A percentile compares a stretch with the other conserved stretches of the same genome.
phyloP scores from a whole-genome alignment of 2,797 vertebrate genomes.

The Pogoniulus pusillus region DNA sequence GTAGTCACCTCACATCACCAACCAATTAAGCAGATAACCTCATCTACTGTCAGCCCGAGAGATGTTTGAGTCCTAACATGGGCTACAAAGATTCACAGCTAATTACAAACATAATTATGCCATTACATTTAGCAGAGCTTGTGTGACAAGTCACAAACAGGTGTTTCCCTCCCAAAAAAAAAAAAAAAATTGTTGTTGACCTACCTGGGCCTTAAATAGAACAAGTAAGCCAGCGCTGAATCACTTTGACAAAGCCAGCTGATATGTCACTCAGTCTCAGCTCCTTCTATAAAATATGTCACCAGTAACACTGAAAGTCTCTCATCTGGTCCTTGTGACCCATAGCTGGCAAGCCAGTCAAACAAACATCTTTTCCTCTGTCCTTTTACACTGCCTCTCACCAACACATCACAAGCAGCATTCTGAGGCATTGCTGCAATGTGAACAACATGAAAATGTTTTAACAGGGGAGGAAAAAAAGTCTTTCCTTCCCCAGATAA shows the following conservation, averaged over 20 bases:
- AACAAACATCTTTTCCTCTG: neutral
- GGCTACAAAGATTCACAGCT: neutral
- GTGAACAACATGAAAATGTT: neutral
- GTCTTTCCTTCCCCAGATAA: neutral
- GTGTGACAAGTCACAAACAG: neutral
- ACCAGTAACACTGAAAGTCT: neutral
- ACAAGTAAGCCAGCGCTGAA: neutral
- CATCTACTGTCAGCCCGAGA: neutral
- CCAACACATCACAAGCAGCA: neutral
- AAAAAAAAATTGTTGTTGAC: neutral
- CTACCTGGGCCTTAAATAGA: neutral
- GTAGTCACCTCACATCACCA: neutral
- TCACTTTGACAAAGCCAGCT: neutral
- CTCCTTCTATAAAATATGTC: neutral
- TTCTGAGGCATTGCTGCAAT: neutral
- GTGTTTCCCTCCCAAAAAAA: neutral
- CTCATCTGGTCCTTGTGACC: neutral
- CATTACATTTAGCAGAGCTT: neutral
- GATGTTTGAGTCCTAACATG: neutral
- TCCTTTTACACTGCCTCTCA: neutral
- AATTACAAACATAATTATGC: neutral
- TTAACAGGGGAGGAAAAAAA: neutral
- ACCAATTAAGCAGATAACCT: neutral
- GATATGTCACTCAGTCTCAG: neutral
- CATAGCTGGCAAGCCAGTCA: neutral